Percentiles rank a stretch among this genome's conserved stretches.
Conservation (phyloP, 1,140 invertebrate species). For the Drosophila insularis region DNA sequence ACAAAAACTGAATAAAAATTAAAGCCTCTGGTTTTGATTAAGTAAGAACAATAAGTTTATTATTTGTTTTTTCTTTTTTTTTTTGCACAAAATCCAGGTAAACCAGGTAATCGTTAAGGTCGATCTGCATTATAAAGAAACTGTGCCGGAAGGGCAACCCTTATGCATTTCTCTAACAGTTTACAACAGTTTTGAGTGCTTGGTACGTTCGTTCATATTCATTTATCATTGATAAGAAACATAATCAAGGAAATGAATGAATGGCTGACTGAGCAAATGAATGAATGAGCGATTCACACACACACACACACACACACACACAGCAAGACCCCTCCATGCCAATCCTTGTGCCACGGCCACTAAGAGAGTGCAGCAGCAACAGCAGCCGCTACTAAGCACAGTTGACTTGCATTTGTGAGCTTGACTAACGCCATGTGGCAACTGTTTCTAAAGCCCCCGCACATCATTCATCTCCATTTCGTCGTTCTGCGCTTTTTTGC, state of each 20-base stretch:
- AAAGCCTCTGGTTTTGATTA: too few species aligned
- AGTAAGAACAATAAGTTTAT: too few species aligned
- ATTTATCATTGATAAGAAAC: conserved; percentile 80
- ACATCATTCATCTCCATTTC: conserved; percentile 65
- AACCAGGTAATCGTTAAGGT: neutral
- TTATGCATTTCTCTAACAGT: conserved; percentile 45
- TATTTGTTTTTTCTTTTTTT: too few species aligned
- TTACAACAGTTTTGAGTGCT: conserved; percentile 74
- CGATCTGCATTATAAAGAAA: neutral
- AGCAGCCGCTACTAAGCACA: conserved; percentile 32
- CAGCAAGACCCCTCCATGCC: neutral
- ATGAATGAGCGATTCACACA: conserved; percentile 61
- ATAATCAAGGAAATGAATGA: conserved; percentile 80
- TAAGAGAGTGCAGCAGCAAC: conserved; percentile 49
- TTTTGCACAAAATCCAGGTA: neutral
- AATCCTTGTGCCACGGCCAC: neutral
- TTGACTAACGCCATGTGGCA: conserved; percentile 65
- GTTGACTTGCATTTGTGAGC: conserved; percentile 60
- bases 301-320: conserved; percentile 13
- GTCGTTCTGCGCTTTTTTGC: conserved; percentile 15
- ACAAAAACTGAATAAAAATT: too few species aligned
- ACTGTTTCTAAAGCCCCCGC: conserved; percentile 58
- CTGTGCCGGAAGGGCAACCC: neutral
- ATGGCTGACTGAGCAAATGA: conserved; percentile 76
- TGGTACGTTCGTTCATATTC: conserved; percentile 67